Evolutionary conservation across 2,113 vertebrate genomes (phyloP).

Genomic region (Lophochroa leadbeateri): DNA sequence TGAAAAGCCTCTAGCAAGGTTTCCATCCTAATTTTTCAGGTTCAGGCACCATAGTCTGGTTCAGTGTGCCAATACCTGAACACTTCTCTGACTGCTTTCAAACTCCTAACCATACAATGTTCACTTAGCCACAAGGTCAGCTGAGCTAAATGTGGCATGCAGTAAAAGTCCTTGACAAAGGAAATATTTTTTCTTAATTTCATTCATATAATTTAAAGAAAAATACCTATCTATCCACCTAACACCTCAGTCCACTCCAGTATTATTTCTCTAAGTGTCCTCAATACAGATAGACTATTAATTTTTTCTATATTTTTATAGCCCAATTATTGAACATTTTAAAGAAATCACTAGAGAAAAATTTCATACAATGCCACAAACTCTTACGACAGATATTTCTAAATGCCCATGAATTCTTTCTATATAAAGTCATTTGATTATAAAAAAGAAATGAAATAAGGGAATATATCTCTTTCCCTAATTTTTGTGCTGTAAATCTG

Average conservation of each 20-base stretch:
- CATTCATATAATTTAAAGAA: neutral
- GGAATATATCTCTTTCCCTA: neutral
- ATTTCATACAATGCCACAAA: neutral
- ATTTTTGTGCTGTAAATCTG: conserved; percentile 4
- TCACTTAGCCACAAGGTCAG: neutral
- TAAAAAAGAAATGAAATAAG: neutral
- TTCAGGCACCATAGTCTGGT: neutral
- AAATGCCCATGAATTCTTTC: neutral
- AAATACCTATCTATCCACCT: neutral
- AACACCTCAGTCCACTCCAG: neutral
- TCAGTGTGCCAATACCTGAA: neutral
- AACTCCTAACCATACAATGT: neutral
- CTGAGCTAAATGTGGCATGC: neutral
- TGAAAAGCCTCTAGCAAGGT: neutral
- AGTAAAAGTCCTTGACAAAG: neutral
- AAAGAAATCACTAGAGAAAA: neutral
- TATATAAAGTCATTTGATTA: neutral
- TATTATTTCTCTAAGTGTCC: neutral
- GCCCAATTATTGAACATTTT: neutral
- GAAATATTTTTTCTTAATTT: neutral
- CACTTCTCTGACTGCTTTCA: neutral
- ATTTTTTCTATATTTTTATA: neutral
- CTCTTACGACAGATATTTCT: neutral
- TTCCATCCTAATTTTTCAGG: neutral
- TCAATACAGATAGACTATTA: neutral